A percentile compares a stretch with the other conserved stretches of the same genome.
Conservation (phyloP, 35 echinoderm and acorn worm species). For the Lytechinus variegatus region DNA sequence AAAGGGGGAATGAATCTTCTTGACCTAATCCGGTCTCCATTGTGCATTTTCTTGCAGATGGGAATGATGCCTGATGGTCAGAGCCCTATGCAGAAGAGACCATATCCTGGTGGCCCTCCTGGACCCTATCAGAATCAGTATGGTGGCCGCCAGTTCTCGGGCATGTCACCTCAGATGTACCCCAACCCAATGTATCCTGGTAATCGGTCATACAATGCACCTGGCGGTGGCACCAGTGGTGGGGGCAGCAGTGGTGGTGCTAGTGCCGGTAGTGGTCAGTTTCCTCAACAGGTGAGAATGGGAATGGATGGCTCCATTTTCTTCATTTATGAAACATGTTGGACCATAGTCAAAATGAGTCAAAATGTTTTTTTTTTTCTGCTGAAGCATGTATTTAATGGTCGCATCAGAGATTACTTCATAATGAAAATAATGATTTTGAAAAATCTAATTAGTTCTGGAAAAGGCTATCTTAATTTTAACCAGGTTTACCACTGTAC, state of each 20-base stretch:
- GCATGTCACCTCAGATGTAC: constrained; percentile 61
- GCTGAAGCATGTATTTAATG: too few relatives aligned
- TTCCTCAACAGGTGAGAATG: constrained; percentile 53
- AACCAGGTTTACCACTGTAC: too few relatives aligned
- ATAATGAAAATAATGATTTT: too few relatives aligned
- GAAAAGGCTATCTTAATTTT: too few relatives aligned
- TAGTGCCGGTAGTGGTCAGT: constrained; percentile 15
- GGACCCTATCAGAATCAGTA: constrained; percentile 51
- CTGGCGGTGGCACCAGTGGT: constrained; percentile 28
- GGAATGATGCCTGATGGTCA: constrained; percentile 37
- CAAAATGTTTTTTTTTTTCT: too few relatives aligned
- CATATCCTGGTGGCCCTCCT: constrained; percentile 48
- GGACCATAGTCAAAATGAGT: too few relatives aligned
- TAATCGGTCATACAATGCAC: constrained; percentile 36
- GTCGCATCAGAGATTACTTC: too few relatives aligned
- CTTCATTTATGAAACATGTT: background rate
- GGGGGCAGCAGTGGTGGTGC: background rate
- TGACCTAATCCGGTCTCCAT: background rate
- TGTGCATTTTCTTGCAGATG: constrained; percentile 13
- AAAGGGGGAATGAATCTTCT: background rate
- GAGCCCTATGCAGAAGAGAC: constrained; percentile 52
- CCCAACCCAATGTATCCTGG: constrained; percentile 48
- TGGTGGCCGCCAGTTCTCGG: constrained; percentile 63
- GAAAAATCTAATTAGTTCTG: too few relatives aligned
- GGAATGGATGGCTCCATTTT: background rate